Evolutionary conservation across 2,113 vertebrate genomes (phyloP).

Genomic region (Corythoichthys haematopterus): DNA sequence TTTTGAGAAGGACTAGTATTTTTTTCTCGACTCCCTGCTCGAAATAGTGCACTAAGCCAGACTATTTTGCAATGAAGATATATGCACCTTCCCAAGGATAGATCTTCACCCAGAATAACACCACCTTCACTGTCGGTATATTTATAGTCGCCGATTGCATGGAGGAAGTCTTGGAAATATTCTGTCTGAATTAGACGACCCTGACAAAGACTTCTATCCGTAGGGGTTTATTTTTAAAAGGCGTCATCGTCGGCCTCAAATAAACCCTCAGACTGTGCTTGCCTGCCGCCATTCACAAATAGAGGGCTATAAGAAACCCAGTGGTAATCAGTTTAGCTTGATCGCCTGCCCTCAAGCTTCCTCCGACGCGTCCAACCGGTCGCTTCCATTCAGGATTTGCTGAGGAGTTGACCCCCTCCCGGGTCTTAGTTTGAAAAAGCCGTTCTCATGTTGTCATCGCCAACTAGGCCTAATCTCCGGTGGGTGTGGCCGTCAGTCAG

Average conservation of each 20-base stretch:
- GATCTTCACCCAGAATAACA: conserved; percentile 25
- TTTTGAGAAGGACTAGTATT: not conserved
- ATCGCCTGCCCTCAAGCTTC: conserved; percentile 27
- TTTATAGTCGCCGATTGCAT: conserved; percentile 23
- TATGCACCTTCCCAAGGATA: conserved; percentile 7
- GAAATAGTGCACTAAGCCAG: conserved; percentile 1
- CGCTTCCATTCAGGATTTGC: conserved; percentile 56
- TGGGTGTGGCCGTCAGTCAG: conserved; percentile 55
- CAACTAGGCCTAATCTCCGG: conserved; percentile 52
- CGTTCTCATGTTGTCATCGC: conserved; percentile 51
- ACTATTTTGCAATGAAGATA: conserved; percentile 10
- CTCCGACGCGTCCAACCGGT: conserved; percentile 26
- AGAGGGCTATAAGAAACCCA: conserved; percentile 34
- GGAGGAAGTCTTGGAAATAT: conserved; percentile 17
- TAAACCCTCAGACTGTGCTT: conserved; percentile 23
- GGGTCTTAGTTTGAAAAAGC: conserved; percentile 44
- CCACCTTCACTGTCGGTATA: conserved; percentile 10
- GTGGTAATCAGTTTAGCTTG: conserved; percentile 58
- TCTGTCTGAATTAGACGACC: conserved; percentile 3
- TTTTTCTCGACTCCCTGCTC: not conserved
- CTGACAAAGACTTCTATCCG: conserved; percentile 19
- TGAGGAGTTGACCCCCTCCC: conserved; percentile 16
- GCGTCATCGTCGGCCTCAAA: conserved; percentile 6
- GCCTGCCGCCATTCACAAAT: conserved; percentile 50
- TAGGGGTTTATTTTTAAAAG: conserved; percentile 41